Evolutionary conservation across 1,140 invertebrate species (phyloP), one percentile per base, ranked within the genome.

Genomic region (Danaus plexippus): DNA sequence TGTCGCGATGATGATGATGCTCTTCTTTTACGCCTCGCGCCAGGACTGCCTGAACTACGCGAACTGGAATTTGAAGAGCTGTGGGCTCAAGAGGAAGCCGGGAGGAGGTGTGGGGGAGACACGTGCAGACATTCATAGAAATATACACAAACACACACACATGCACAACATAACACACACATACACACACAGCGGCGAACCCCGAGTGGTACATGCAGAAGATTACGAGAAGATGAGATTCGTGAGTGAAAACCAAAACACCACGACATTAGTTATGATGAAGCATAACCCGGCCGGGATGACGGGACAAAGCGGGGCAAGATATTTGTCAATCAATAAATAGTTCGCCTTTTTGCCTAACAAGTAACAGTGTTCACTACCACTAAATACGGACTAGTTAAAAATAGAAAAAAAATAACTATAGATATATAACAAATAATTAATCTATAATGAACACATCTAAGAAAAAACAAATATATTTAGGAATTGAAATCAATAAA

Each of bases 31-130:
- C 79, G 76, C n/a, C 80, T 65, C 40, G 77, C 76, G 32, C 77
- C 77, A 43, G 80, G 72, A 41, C 81, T 79, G 54, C 80, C 76
- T 58, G 83, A 85, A 67, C 75, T 85, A 61, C 81, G 88, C 72
- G 90, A 90, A 71, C 89, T 87, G 84, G 79, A 87, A 87, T 79
- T 76, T 82, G 77, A 87, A 85, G 76, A 82, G 81, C 83, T 87
- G 76, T 69, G 74, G 77, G 69, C 76, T 85, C 67, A 84, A 67
- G 66, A 67, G 73, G 69, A 76, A 61, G 73, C 63, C 57, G 68
- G 71, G 67, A 69, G 56, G 58, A 61, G 69, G 62, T 54, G 59
- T 57, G 57, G 57, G 15, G 47, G 9, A 54, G 43, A 52, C 61
- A 62, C 53, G 63, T 55, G 50, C 67, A 64, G 49, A 63, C 65